Base-by-base conservation (phyloP, 2,797 vertebrate species). In the Danio aesculapii region DNA sequence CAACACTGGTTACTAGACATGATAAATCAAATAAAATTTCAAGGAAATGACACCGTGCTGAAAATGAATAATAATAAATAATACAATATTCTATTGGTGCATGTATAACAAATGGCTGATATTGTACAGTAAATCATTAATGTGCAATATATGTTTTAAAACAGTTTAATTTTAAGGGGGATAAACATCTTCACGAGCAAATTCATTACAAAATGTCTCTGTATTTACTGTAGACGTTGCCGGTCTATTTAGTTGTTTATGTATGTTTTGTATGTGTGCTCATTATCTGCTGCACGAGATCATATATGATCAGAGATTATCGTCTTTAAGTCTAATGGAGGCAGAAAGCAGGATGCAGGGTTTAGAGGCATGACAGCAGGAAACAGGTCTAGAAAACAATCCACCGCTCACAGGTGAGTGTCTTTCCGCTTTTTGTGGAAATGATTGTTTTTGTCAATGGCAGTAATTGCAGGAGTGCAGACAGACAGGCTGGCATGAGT, bases 381-480 rank as follows among this genome's bases (percentile, higher is more conserved):
- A 66, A 61, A 55, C 64, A n/a, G 43, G 16, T 43, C 62, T 43
- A n/a, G 21, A 39, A 57, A 55, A 75, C 53, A 74, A 59, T 53
- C 21, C 64, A 53, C 41, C 11, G 46, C 52, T 83, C 46, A 66
- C 76, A 76, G 66, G 50, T 80, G 58, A 79, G 49, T 19, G 57
- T 68, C 57, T 63, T 62, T 75, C 19, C 3, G 17, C 58, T 50
- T 64, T 57, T 57, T 44, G 8, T 66, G 49, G 43, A 13, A 78
- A 82, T 71, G 8, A 70, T 47, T 82, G 73, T 76, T 75, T 83
- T 80, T 72, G 66, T 67, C 61, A 80, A 41, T 70, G 44, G 21
- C 41, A 73, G 62, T 85, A 79, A 81, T 71, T 75, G 69, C 50
- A 77, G 58, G 44, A 14, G 77, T 19, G 55, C 21, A 70, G 77